Evolutionary conservation across 2,888 invertebrate genomes (phyloP), one percentile per base, ranked within the genome.

Genomic region (Gastracanthus pulcherrimus): DNA sequence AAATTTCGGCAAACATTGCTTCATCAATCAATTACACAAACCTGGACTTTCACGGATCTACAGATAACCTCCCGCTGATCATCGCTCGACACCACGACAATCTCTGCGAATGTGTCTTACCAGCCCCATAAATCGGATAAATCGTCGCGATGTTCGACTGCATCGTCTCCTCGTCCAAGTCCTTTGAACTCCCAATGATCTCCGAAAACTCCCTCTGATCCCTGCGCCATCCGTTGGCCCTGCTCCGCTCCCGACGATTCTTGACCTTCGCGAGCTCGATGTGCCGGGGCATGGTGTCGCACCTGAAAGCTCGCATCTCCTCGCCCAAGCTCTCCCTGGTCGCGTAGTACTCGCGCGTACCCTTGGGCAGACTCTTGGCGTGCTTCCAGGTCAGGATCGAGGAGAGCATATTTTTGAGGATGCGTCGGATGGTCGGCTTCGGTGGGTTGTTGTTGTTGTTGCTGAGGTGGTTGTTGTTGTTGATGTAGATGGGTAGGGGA

Each of bases 331-430:
- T 83, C 19, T 82, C 82, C 2, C 83, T 58, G 13, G 82, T 16
- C 0, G 76, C 72, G 64, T 83, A 81, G 58, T 81, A 79, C 26
- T 83, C 83, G 7, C 83, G 77, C 13, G 83, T 38, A 2, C 83
- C 83, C 19, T 55, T 72, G 7, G 82, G 75, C 19, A 75, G 38
- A 0, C 23, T 36, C 19, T 69, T 74, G n/a, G 13, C 3, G n/a
- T n/a, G n/a, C n/a, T n/a, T n/a, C n/a, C 86, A 85, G 36, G 71
- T 78, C 0, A 85, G 76, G 16, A 87, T 19, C 4, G 81, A 82
- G 0, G 71, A 38, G 9, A 87, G 31, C 58, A 87, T 76, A 11
- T 75, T 80, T 45, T 83, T 87, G 5, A 87, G 74, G 0, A 84
- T 19, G 3, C 75, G 76, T 0, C 62, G 67, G 4, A 48, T 38